phyloP scores from a whole-genome alignment of 2,113 vertebrate species.

The Mus pahari region DNA sequence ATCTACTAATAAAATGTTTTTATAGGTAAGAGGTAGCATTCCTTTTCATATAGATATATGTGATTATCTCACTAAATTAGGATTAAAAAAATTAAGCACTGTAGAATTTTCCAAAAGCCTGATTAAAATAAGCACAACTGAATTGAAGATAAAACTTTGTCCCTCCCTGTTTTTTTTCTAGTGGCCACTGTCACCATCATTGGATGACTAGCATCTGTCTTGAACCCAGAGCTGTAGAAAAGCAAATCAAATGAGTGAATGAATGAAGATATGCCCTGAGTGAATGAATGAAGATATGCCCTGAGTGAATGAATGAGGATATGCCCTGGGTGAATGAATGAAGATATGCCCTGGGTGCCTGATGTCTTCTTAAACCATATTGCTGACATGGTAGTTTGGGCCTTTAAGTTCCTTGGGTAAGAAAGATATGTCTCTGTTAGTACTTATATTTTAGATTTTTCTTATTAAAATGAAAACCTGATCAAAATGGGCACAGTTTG shows the following conservation, averaged over 20 bases:
- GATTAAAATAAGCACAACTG: conserved; percentile 12
- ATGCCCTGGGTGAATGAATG: background rate
- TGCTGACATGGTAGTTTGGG: background rate
- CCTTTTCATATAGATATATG: background rate
- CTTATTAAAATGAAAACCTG: conserved; percentile 30
- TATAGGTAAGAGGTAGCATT: background rate
- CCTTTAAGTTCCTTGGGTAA: background rate
- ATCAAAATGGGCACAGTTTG: background rate
- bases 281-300: background rate
- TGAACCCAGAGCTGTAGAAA: conserved; percentile 29
- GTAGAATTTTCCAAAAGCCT: background rate
- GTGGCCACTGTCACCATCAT: background rate
- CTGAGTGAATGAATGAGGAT: background rate
- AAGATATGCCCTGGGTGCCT: background rate
- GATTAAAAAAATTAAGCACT: background rate
- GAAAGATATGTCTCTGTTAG: background rate
- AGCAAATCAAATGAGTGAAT: background rate
- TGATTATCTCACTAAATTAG: background rate
- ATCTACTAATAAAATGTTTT: background rate
- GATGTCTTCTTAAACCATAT: background rate
- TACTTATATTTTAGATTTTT: background rate
- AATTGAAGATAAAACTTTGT: background rate
- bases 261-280: background rate
- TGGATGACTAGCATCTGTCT: background rate
- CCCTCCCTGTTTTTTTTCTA: background rate